phyloP scores from a whole-genome alignment of 2,797 vertebrate species.

The Hydrocynus forskahlii region DNA sequence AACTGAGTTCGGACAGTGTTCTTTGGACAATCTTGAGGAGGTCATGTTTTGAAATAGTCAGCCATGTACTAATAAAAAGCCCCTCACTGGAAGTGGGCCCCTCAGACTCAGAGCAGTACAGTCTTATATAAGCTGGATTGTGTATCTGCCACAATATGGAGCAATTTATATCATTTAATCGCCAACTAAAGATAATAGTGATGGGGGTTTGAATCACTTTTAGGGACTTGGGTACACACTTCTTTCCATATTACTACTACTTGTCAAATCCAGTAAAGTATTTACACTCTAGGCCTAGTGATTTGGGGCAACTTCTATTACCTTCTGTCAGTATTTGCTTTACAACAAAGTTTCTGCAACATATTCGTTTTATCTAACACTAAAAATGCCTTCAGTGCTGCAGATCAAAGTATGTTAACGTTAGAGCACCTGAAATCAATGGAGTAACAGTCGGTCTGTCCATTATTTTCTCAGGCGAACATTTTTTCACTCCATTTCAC shows the following conservation, averaged over 20 bases:
- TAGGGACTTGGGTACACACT: too few relatives aligned
- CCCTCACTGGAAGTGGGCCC: too few relatives aligned
- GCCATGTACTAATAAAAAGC: too few relatives aligned
- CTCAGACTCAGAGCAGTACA: too few relatives aligned
- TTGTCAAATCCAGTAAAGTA: background rate
- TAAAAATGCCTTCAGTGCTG: background rate
- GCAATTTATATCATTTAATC: background rate
- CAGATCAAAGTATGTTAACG: background rate
- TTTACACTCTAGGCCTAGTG: background rate
- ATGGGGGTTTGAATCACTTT: background rate
- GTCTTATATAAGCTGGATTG: too few relatives aligned
- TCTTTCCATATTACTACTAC: background rate
- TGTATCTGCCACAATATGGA: background rate
- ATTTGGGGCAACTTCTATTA: background rate
- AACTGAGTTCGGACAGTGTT: background rate
- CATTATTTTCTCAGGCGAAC: background rate
- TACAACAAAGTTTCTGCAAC: background rate
- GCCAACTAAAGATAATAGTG: background rate
- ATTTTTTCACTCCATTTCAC: background rate
- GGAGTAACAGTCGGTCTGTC: background rate
- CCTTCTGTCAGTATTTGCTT: constrained; percentile 34
- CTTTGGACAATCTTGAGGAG: background rate
- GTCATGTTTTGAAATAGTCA: background rate
- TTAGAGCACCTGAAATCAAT: background rate
- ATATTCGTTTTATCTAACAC: background rate